These are phyloP conservation scores for Drosophila novamexicana DNA, from an alignment of 1,140 invertebrate species.

Conservation along the genomic window DNA sequence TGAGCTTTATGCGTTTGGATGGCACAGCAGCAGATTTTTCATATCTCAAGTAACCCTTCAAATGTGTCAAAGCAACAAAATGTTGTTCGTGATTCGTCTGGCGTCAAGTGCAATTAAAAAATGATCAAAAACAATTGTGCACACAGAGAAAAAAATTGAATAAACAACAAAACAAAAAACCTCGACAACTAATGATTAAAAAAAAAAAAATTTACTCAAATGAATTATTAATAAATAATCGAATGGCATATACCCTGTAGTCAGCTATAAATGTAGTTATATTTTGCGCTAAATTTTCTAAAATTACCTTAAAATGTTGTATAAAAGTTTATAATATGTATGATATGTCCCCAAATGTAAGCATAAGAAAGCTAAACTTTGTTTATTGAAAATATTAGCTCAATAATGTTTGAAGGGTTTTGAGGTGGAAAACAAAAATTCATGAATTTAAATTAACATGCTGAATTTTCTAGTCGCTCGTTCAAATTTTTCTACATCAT, in stretches of 20 bases:
- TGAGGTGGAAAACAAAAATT: too few relatives aligned
- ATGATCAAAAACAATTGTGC: conserved; percentile 51
- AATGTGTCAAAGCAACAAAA: conserved; percentile 44
- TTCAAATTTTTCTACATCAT: too few relatives aligned
- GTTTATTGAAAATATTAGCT: too few relatives aligned
- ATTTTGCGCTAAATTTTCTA: too few relatives aligned
- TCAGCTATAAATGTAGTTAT: neutral
- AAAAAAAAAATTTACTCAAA: conserved; percentile 9
- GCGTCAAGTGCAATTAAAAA: conserved; percentile 52
- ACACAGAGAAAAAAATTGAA: conserved; percentile 15
- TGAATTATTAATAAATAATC: neutral
- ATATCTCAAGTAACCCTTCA: conserved; percentile 34
- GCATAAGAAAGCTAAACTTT: too few relatives aligned
- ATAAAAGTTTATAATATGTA: too few relatives aligned
- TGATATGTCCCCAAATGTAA: too few relatives aligned
- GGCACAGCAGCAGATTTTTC: conserved; percentile 1
- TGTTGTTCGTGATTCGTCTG: conserved; percentile 47
- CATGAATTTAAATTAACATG: too few relatives aligned
- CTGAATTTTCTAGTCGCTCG: too few relatives aligned
- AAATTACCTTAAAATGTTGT: too few relatives aligned
- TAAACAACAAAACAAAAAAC: conserved; percentile 19
- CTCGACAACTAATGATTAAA: conserved; percentile 33
- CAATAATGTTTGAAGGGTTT: too few relatives aligned
- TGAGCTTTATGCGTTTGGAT: neutral
- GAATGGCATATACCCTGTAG: conserved; percentile 7